Base-by-base conservation (phyloP, 1,140 invertebrate species). In the Helicoverpa zea region DNA sequence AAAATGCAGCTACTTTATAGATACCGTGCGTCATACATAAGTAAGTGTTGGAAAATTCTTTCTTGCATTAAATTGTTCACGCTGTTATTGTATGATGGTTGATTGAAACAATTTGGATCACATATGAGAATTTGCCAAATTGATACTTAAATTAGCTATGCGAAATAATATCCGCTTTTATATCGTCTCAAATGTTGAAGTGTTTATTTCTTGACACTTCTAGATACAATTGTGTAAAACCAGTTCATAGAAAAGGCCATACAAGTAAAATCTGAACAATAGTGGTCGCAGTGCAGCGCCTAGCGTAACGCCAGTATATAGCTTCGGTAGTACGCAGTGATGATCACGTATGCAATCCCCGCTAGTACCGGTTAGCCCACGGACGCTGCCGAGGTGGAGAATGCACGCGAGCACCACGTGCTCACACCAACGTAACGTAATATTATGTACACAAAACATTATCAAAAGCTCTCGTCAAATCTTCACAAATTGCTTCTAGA, bases 311-410 rank as follows among this genome's bases (percentile, higher is more conserved):
- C 72, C 14, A 13, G 4, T 43, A 74, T 4, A 30, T 70, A 51
- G 30, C 16, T 51, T 23, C 13, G 66, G 47, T 52, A 14, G 35
- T 76, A 76, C 73, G 73, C 58, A 49, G 58, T 54, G 13, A 51
- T 43, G 43, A 43, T 76, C 73, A 76, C 73, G 73, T 76, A 76
- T 76, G 73, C 73, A 76, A 13, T 76, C 73, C 76, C 76, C 76
- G 54, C 74, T 54, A 29, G 47, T 77, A 66, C 61, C 74, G 61
- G 61, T 61, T 61, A 47, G 59, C 74, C 74, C 64, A 77, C 74
- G 23, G 43, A 47, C 47, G 74, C 18, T 76, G 43, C 49, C 70
- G 74, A 64, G 49, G 35, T 61, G 35, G 58, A 77, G 54, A 75
- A 16, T 75, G 47, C 61, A 77, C 47, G 74, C 74, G 13, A 64